Evolutionary conservation across 2,113 vertebrate species (phyloP), one percentile per base, ranked within the genome.

Genomic region (Archocentrus centrarchus): DNA sequence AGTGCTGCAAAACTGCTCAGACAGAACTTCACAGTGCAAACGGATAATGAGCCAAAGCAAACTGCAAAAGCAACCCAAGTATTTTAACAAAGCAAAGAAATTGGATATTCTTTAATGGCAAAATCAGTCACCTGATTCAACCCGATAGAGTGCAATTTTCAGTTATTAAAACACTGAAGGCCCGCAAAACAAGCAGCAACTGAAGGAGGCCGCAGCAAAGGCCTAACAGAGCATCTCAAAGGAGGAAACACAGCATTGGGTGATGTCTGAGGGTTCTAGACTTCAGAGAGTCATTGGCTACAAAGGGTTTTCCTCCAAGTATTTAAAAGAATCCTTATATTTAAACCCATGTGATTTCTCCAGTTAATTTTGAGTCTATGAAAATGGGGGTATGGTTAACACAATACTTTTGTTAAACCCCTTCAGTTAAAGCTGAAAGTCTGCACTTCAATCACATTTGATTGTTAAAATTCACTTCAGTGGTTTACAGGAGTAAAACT

Each of bases 191-290:
- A 27, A 68, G 64, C 64, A 68, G 64, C 15, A 22, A 1, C 22
- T 50, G 22, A 68, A 0, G 41, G 3, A 5, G n/a, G 57, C 41
- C 27, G 5, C 41, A 70, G 39, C 0, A 68, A 47, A 70, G 41
- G 41, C 41, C 64, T 68, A 5, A 9, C 41, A 47, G 64, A 68
- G 15, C 41, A 50, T 0, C 64, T 30, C 41, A 18, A 6, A 24
- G 64, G 3, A 68, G 39, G 2, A 68, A 3, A 68, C 39, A 17
- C 63, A 3, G 22, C 39, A 27, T 6, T 47, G 44, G 63, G 5
- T 44, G 63, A 27, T 47, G 63, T 1, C n/a, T n/a, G 15, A 10
- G 58, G 13, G 24, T 59, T 27, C 22, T 59, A 22, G 3, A 3
- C 6, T 37, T 37, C 37, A 37, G 37, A 2, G 2, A 37, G 39